Percentiles rank a stretch among this genome's conserved stretches.
Evolutionary conservation across 1,140 invertebrate species (phyloP).

Genomic region (Tetraneura akinire): DNA sequence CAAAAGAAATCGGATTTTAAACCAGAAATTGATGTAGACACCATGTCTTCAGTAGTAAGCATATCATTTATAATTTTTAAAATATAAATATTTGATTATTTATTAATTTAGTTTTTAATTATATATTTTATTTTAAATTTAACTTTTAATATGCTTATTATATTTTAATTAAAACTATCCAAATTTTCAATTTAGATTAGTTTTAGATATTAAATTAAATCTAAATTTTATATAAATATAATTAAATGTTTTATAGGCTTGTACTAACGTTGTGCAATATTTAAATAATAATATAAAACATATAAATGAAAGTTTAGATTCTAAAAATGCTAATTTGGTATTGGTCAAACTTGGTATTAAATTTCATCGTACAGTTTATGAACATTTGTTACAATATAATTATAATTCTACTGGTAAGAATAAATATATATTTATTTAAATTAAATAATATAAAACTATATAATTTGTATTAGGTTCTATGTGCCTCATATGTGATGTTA

Average conservation of each 20-base stretch:
- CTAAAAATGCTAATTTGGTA: constrained; percentile 86
- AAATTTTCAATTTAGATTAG: too few species aligned
- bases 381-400: constrained; percentile 92
- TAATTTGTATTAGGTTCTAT: constrained; percentile 73
- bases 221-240: too few species aligned
- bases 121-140: too few species aligned
- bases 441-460: not conserved
- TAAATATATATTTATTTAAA: constrained; percentile 13
- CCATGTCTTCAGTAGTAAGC: constrained; percentile 70
- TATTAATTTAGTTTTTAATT: too few species aligned
- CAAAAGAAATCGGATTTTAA: constrained; percentile 97
- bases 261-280: constrained; percentile 83
- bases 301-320: constrained; percentile 85
- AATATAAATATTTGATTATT: too few species aligned
- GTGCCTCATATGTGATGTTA: constrained; percentile 97
- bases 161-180: too few species aligned
- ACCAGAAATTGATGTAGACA: constrained; percentile 81
- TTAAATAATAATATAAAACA: constrained; percentile 75
- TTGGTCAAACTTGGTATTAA: constrained; percentile 86
- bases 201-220: too few species aligned
- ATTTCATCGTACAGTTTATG: constrained; percentile 91
- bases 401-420: constrained; percentile 86
- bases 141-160: too few species aligned
- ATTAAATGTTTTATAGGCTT: constrained; percentile 67
- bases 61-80: not conserved